Base-by-base conservation (phyloP, 2,113 vertebrate species). In the Cochlearius cochlearius region DNA sequence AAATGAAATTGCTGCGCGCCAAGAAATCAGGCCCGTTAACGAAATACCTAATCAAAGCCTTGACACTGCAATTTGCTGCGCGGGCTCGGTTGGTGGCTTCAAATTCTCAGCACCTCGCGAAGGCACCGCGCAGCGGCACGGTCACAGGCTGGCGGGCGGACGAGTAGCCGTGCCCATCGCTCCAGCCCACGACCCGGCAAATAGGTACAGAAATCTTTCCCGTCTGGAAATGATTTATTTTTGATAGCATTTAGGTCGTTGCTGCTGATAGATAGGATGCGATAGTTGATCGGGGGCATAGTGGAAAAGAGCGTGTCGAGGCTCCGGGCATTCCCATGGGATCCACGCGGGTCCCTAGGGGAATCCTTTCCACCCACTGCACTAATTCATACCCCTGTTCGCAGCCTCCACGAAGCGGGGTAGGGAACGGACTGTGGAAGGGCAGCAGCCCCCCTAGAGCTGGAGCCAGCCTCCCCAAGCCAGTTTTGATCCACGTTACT, bases 281-380 rank as follows among this genome's bases (percentile, higher is more conserved):
- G 1, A 32, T 27, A 39, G 29, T 15, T 63, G 36, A 41, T 29
- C 0, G 0, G 18, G 56, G 17, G 7, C 7, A 6, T 36, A 14
- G 47, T 30, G 58, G 69, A 16, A 76, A 81, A 53, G 50, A 45
- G 38, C 0, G 26, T 41, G 72, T 15, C 1, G 13, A 76, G 45
- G 52, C 34, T 82, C 41, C 53, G 38, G 39, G 86, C 9, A 2
- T 55, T 50, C 52, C 79, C 38, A 22, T 0, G 1, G 45, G 67
- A 67, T 59, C 39, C 14, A 20, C 2, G 5, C 0, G 0, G 36
- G n/a, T 36, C 43, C 13, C 0, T 12, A 11, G 13, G 16, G 34
- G 50, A 85, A 71, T 30, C 49, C 56, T 71, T 20, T 22, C 50
- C n/a, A 39, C 20, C 20, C 30, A 5, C n/a, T 18, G 56, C 16